Conservation (phyloP, 2,113 vertebrate genomes). For the Geococcyx californianus region DNA sequence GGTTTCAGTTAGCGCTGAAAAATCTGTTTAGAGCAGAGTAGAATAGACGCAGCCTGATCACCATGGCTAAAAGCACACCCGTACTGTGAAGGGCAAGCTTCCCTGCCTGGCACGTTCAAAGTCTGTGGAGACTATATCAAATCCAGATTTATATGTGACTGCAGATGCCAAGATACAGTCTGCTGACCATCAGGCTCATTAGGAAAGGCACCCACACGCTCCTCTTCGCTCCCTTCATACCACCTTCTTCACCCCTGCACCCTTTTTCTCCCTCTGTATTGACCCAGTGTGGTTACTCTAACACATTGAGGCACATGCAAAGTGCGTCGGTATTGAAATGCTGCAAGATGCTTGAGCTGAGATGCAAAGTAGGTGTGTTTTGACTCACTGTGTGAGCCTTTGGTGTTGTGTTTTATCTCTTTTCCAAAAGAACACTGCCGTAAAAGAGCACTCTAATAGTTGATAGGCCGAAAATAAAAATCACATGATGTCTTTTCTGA, state of each 20-base stretch:
- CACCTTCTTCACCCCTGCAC: not conserved
- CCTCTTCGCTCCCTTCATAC: not conserved
- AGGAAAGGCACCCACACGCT: not conserved
- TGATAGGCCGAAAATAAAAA: slow-evolving; percentile 3
- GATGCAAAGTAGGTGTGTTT: not conserved
- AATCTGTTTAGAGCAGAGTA: slow-evolving; percentile 6
- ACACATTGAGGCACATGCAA: not conserved
- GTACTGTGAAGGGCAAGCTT: slow-evolving; percentile 42
- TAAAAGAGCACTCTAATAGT: not conserved
- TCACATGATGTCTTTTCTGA: not conserved
- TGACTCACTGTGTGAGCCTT: not conserved
- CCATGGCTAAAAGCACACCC: not conserved
- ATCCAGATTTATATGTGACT: not conserved
- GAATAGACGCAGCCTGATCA: not conserved
- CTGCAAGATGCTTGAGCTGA: not conserved
- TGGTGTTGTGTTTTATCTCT: not conserved
- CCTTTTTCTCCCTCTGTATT: not conserved
- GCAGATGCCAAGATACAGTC: not conserved
- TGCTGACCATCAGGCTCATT: not conserved
- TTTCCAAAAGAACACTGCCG: not conserved
- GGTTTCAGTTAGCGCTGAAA: slow-evolving; percentile 2
- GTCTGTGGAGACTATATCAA: not conserved
- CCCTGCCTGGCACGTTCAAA: slow-evolving; percentile 22
- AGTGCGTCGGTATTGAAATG: not conserved
- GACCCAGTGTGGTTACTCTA: not conserved